phyloP scores from a whole-genome alignment of 2,888 invertebrate genomes.

The Catocala fraxini region DNA sequence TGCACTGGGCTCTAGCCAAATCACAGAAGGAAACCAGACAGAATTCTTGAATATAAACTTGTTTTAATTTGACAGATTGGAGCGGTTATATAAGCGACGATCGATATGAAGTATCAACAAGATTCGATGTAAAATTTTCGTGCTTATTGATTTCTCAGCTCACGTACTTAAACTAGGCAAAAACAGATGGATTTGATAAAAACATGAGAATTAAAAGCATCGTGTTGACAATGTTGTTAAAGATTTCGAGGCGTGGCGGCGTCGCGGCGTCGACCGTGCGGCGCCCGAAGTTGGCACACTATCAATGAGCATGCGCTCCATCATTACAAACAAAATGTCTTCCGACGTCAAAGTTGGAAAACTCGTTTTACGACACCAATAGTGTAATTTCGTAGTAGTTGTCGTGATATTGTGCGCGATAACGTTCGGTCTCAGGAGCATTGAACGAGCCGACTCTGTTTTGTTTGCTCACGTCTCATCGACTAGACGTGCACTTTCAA shows the following conservation, averaged over 20 bases:
- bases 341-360: constrained; percentile 45
- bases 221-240: constrained; percentile 38
- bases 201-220: constrained; percentile 5
- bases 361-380: constrained; percentile 45
- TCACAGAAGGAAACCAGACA: constrained; percentile 57
- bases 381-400: constrained; percentile 36
- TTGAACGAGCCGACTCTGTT: constrained; percentile 28
- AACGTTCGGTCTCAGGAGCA: constrained; percentile 27
- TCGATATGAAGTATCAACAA: constrained; percentile 1
- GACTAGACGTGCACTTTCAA: constrained; percentile 14
- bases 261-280: constrained; percentile 26
- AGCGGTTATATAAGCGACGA: neutral
- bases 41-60: constrained; percentile 43
- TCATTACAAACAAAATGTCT: constrained; percentile 48
- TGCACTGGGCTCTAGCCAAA: constrained; percentile 69
- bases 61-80: constrained; percentile 40
- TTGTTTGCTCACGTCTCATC: constrained; percentile 23
- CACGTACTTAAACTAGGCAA: neutral
- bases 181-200: constrained; percentile 3
- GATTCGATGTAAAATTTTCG: constrained; percentile 15
- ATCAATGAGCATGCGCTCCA: constrained; percentile 51
- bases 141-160: neutral
- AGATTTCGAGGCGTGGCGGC: constrained; percentile 22
- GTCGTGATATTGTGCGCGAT: constrained; percentile 32
- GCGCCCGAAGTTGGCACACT: constrained; percentile 54